Percentiles rank a stretch among this genome's conserved stretches.
Conservation (phyloP, 2,113 vertebrate species). For the Corvus moneduloides region DNA sequence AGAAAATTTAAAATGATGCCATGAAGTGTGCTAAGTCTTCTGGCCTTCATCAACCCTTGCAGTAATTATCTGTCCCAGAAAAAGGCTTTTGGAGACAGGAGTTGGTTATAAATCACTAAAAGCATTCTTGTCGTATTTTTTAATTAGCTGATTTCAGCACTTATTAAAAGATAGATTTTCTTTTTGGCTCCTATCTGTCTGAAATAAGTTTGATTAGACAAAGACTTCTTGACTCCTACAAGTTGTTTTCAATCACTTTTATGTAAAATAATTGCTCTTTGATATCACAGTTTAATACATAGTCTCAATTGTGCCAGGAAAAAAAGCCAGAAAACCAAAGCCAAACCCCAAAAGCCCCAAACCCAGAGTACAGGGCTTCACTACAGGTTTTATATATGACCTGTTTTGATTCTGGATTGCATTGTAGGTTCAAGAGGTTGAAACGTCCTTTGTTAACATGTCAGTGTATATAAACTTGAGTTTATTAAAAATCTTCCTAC, state of each 20-base stretch:
- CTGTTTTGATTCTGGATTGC: neutral
- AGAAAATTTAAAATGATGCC: neutral
- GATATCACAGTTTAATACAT: neutral
- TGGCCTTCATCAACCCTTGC: neutral
- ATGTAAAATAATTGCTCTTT: neutral
- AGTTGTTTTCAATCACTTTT: neutral
- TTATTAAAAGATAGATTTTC: neutral
- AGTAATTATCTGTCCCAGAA: neutral
- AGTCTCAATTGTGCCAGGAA: neutral
- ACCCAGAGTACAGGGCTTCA: neutral
- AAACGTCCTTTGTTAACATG: neutral
- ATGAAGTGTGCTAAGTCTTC: neutral
- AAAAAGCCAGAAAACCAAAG: neutral
- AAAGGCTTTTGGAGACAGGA: neutral
- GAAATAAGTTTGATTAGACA: neutral
- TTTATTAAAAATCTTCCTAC: neutral
- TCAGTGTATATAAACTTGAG: neutral
- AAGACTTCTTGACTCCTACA: neutral
- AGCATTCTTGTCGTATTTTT: neutral
- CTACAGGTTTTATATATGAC: neutral
- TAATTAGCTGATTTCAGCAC: conserved; percentile 32
- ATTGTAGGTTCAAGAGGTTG: neutral
- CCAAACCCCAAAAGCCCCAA: neutral
- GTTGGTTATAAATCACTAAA: neutral
- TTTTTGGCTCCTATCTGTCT: neutral